phyloP scores from a whole-genome alignment of 2,888 invertebrate species.

The Drosophila dives region DNA sequence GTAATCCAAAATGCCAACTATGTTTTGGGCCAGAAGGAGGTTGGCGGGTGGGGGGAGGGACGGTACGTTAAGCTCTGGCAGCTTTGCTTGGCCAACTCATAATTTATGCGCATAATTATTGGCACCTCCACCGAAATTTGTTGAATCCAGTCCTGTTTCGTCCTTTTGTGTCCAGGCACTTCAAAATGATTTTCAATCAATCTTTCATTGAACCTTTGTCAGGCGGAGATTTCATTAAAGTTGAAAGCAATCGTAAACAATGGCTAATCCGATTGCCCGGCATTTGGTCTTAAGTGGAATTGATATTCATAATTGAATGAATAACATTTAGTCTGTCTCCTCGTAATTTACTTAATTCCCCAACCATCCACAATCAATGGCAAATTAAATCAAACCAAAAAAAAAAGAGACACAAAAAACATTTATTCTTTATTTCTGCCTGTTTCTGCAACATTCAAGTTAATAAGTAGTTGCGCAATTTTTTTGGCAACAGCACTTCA shows the following conservation, averaged over 20 bases:
- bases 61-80: slow-evolving; percentile 25
- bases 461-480: background rate
- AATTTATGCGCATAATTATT: slow-evolving; percentile 78
- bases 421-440: no score
- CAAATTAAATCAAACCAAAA: slow-evolving; percentile 55
- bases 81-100: slow-evolving; percentile 46
- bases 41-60: no score
- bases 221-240: slow-evolving; percentile 74
- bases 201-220: slow-evolving; percentile 78
- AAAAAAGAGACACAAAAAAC: background rate
- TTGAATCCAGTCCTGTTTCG: background rate
- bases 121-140: slow-evolving; percentile 39
- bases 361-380: slow-evolving; percentile 24
- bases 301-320: slow-evolving; percentile 74
- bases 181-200: slow-evolving; percentile 75
- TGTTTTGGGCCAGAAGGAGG: slow-evolving; percentile 19
- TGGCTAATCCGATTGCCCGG: slow-evolving; percentile 45
- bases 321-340: slow-evolving; percentile 38
- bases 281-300: slow-evolving; percentile 65
- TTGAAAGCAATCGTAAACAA: slow-evolving; percentile 60
- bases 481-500: background rate
- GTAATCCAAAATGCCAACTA: slow-evolving; percentile 1
- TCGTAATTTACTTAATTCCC: background rate
- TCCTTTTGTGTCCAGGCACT: slow-evolving; percentile 45
- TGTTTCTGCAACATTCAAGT: background rate